Base-by-base conservation (phyloP, 2,888 invertebrate species). In the Callyntrura sp. region DNA sequence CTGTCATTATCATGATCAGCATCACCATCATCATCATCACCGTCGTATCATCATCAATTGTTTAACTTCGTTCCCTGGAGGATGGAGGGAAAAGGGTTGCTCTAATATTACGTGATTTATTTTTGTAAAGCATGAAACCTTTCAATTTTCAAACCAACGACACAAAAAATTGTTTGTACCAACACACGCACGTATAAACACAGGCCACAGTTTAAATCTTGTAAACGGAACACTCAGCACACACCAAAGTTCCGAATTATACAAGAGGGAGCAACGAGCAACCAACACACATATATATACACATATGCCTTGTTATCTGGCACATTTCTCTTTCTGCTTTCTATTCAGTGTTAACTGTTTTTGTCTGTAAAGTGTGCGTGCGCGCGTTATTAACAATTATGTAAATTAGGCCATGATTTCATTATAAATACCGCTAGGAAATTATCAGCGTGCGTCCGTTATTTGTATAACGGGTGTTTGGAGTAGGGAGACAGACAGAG, bases 361-460 rank as follows among this genome's bases (percentile, higher is more conserved):
- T 35, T 4, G 6, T 35, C 35, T 35, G 35, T 35, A 35, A 25
- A 9, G 28, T 11, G 25, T 35, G 45, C 73, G 2, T n/a, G n/a
- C 62, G n/a, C 20, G 70, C 70, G 43, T 45, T 79, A 57, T 79
- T 79, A 70, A 43, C 84, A 84, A 84, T 84, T 84, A 84, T 84
- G 68, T 70, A 84, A 70, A 84, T 68, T 35, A 70, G 70, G 70
- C 70, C 84, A 23, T 70, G n/a, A 9, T 70, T 70, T 43, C 62
- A 8, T 28, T 65, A 43, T 43, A 65, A 14, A 65, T 65, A 28
- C 23, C 23, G 60, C 35, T 35, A 35, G 35, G 35, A 35, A 35
- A 60, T 60, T 60, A 20, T n/a, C 5, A 28, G 65, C 65, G n/a
- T 14, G 12, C 65, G 65, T 65, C 65, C 65, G 65, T 65, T 65